These are phyloP conservation scores for Protophormia terraenovae DNA, from an alignment of 2,888 invertebrate genomes.

Conservation along the genomic window DNA sequence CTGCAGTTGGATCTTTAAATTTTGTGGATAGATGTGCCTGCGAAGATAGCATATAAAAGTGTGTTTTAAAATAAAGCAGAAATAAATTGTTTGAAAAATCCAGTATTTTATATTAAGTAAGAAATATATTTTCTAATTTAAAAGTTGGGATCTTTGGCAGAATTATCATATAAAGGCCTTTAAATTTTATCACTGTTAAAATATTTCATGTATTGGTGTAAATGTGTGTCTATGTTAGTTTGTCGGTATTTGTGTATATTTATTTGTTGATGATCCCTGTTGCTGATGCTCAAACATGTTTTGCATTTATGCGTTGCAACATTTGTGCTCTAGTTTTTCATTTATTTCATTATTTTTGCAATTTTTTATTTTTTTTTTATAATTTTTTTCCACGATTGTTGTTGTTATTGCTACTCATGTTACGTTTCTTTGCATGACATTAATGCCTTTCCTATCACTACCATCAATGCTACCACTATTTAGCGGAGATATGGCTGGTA, in stretches of 20 bases:
- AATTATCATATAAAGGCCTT: too few species aligned
- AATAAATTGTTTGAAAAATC: too few species aligned
- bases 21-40: too few species aligned
- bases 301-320: conserved; percentile 67
- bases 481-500: conserved; percentile 15
- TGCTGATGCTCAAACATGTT: conserved; percentile 63
- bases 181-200: too few species aligned
- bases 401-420: not conserved
- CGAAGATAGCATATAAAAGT: too few species aligned
- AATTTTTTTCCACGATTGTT: not conserved
- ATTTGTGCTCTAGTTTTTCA: conserved; percentile 60
- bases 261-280: conserved; percentile 61
- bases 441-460: conserved; percentile 62
- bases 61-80: too few species aligned
- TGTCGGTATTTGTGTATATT: not conserved
- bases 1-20: too few species aligned
- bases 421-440: conserved; percentile 34
- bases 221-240: not conserved
- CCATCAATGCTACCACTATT: too few species aligned
- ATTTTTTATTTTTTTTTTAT: not conserved
- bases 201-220: not conserved
- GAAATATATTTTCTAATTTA: too few species aligned
- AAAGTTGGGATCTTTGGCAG: too few species aligned
- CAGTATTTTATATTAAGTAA: too few species aligned
- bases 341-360: conserved; percentile 38